Evolutionary conservation across 1,140 invertebrate genomes (phyloP), one percentile per base, ranked within the genome.

Genomic region (Monomorium pharaonis): DNA sequence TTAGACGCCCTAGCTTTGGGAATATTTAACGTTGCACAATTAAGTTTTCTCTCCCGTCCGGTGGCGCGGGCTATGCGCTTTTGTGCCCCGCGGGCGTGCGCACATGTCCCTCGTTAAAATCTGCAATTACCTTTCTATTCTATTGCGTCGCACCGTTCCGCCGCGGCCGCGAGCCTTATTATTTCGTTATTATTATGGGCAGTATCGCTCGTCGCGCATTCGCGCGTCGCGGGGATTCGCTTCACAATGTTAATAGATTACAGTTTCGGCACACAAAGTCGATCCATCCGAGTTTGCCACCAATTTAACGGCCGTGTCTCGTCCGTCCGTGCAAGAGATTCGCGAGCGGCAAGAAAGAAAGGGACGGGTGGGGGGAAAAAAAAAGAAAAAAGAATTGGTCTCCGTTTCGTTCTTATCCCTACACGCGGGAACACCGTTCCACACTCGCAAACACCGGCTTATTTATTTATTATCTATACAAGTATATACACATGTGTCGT

Each of bases 401-500:
- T 75, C 56, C 86, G 62, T 72, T 88, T 90, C 87, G 77, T 72
- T 21, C 67, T 21, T 49, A 81, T 81, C 78, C 51, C 67, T 58
- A 72, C 51, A 47, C 42, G 51, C 51, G 78, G 65, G 37, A 72
- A 72, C 24, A 7, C 16, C 67, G 67, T 72, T 72, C 33, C 44
- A 84, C 58, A 84, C 77, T 77, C 74, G 58, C 27, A 74, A 60
- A 74, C 69, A 84, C 47, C 37, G 58, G 72, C 18, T 84, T 84
- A 77, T 75, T 47, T 62, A 84, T 63, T 80, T 42, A 92, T 69
- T 69, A 90, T 91, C 91, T 95, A 94, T 94, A 95, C 94, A 94
- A 93, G 90, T 95, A 95, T 95, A 90, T 95, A 95, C 94, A 95
- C 54, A n/a, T n/a, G 60, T 90, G 60, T 90, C 77, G 88, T 86